Percentiles rank a stretch among this genome's conserved stretches.
Evolutionary conservation across 2,888 invertebrate genomes (phyloP).

Genomic region (Herminia tarsipennalis): DNA sequence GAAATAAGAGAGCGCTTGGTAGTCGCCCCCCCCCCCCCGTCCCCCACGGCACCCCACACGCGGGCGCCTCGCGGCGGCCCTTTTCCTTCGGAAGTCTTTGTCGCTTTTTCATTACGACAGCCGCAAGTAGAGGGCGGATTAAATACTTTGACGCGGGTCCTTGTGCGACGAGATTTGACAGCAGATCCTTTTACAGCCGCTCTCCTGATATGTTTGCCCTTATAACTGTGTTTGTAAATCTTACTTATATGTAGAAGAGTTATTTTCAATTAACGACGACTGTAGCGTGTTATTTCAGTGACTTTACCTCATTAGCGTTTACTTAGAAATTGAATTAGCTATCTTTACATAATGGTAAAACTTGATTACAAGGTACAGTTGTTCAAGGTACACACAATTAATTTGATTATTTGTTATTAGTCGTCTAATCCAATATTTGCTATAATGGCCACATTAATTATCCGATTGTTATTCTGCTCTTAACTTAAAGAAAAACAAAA

Average conservation of each 20-base stretch:
- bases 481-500: no score
- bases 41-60: background rate
- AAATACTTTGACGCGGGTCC: constrained; percentile 51
- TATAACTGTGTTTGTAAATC: constrained; percentile 10
- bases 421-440: no score
- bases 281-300: background rate
- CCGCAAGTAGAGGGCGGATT: constrained; percentile 43
- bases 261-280: constrained; percentile 6
- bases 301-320: background rate
- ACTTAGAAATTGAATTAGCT: no score
- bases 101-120: constrained; percentile 51
- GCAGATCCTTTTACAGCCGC: constrained; percentile 10
- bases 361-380: no score
- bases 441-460: no score
- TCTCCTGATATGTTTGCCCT: constrained; percentile 13
- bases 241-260: constrained; percentile 2
- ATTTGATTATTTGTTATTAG: no score
- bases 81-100: constrained; percentile 29
- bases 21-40: background rate
- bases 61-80: constrained; percentile 5
- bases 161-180: constrained; percentile 23
- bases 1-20: constrained; percentile 25
- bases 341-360: no score
- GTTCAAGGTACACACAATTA: no score
- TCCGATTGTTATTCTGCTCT: no score